Evolutionary conservation across 2,888 invertebrate genomes (phyloP), one percentile per base, ranked within the genome.

Genomic region (Fabriciana adippe): DNA sequence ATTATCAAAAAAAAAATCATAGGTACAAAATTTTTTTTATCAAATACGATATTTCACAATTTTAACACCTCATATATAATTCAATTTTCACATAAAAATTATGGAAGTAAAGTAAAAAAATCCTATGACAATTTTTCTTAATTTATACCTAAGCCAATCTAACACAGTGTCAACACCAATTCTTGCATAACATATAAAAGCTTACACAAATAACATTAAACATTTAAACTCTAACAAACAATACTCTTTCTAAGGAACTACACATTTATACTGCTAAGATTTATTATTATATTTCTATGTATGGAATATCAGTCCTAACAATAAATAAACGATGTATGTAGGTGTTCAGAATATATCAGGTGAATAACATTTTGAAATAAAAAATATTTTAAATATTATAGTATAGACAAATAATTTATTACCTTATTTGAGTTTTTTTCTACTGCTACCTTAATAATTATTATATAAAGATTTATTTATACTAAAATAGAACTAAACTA

Each of bases 191-290:
- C 80, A 82, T 79, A 81, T 82, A 79, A 76, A 87, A 86, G 86
- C 85, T 79, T 79, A 82, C 78, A 85, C 79, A 82, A 79, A 74
- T 83, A 83, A 88, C 84, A 87, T 83, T 82, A 74, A 87, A 89
- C 87, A 87, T 86, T 85, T 78, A 86, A 67, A 79, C 78, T 74
- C 82, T 86, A 84, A 83, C 74, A 80, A 74, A 76, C 67, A 71
- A 72, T 74, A 74, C 71, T 68, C 54, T 64, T 67, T 70, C 67
- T 69, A 71, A 71, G 67, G 64, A 70, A 66, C 74, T 74, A 74
- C 72, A 72, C 69, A 69, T 72, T 69, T 60, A 72, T 55, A 67
- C 67, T 62, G 56, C 54, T 54, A 56, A 45, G 45, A 64, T 60
- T 61, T 51, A 14, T 45, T 26, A 15, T 14, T 13, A 48, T 50